Evolutionary conservation across 2,113 vertebrate species (phyloP).

Genomic region (Hippolais icterina): DNA sequence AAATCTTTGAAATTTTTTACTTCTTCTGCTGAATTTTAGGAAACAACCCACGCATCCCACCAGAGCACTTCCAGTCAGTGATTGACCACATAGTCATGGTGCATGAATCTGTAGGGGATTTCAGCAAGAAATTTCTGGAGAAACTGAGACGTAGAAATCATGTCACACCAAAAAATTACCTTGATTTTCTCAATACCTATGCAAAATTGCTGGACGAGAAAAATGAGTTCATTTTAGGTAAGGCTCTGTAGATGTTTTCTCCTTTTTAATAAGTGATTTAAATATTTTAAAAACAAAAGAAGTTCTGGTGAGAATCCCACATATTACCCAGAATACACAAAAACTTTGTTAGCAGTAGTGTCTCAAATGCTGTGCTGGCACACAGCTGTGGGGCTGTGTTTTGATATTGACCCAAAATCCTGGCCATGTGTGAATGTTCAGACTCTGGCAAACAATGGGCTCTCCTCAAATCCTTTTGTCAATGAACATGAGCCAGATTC

Average conservation of each 20-base stretch:
- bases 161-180: constrained; percentile 94
- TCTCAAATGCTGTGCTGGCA: not conserved
- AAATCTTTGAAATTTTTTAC: not conserved
- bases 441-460: not conserved
- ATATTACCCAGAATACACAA: not conserved
- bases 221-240: constrained; percentile 86
- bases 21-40: constrained; percentile 65
- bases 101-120: constrained; percentile 83
- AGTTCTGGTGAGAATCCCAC: not conserved
- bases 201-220: constrained; percentile 86
- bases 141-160: constrained; percentile 89
- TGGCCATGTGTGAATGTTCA: not conserved
- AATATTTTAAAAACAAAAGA: not conserved
- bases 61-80: constrained; percentile 62
- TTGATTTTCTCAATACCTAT: constrained; percentile 91
- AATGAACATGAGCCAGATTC: not conserved
- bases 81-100: constrained; percentile 88
- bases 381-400: not conserved
- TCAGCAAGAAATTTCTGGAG: constrained; percentile 87
- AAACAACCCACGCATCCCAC: constrained; percentile 80
- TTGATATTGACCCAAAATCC: not conserved
- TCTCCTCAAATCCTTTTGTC: not conserved
- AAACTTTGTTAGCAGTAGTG: not conserved
- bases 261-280: not conserved
- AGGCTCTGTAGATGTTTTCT: not conserved